Evolutionary conservation across 1,140 invertebrate genomes (phyloP), one percentile per base, ranked within the genome.

Genomic region (Archivesica marissinica): DNA sequence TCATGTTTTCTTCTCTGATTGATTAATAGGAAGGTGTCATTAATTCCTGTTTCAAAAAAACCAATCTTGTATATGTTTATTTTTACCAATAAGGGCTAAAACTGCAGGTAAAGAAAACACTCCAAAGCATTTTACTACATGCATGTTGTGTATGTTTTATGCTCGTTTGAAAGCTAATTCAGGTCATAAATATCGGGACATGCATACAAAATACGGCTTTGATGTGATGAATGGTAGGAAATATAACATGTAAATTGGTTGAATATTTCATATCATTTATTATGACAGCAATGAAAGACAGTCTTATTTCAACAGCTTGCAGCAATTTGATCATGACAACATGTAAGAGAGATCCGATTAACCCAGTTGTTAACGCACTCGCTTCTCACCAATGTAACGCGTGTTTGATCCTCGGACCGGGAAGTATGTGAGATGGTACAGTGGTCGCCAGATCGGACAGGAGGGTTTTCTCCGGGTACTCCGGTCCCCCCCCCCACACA

Each of bases 251-350:
- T 7, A 72, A 33, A 7, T 25, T 4, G 68, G n/a, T 47, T 41
- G 25, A 38, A 72, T 28, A 50, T 72, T 72, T 72, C 41, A 50
- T 72, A 72, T 47, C 68, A 72, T 72, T 72, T 72, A 72, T 72
- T 72, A 72, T 72, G 39, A 72, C 68, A 2, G 15, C 20, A 47
- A 64, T 72, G 68, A 72, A 72, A 72, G 68, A 72, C 68, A 47
- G 20, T 72, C 35, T 66, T 47, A 72, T 52, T 15, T n/a, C 30
- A 2, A 33, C 47, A 33, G 41, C 50, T 72, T 72, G 68, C 68
- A 72, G 68, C 68, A 72, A 72, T 72, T 72, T 50, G 41, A 72
- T 47, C 20, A 28, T 7, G 15, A 72, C 50, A 66, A 52, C 68
- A 28, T 72, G 50, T 47, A 47, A 44, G 68, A 50, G 15, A 64